These are phyloP conservation scores for Porites evermanni DNA, from an alignment of 92 coral and sea anemone genomes.

Conservation along the genomic window DNA sequence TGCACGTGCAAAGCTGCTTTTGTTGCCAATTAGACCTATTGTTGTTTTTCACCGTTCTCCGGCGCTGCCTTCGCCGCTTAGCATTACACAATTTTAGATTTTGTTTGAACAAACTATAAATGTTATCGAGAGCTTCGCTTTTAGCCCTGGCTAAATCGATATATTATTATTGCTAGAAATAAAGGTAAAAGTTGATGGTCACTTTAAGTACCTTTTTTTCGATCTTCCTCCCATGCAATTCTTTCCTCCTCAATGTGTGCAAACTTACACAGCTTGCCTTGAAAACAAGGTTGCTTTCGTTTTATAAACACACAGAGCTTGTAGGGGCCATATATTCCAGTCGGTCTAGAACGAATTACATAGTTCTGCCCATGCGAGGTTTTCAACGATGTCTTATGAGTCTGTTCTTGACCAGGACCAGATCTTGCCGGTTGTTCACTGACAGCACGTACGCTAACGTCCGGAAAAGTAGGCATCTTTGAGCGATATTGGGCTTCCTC, in stretches of 20 bases:
- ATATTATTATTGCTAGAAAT: no score
- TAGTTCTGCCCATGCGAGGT: not conserved
- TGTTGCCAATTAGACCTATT: no score
- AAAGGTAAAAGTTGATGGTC: no score
- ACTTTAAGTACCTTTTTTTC: slow-evolving; percentile 13
- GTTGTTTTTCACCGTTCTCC: no score
- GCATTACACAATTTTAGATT: no score
- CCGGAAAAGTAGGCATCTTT: not conserved
- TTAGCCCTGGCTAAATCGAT: no score
- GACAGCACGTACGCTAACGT: slow-evolving; percentile 1
- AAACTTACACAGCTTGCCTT: slow-evolving; percentile 16
- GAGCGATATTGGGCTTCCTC: not conserved
- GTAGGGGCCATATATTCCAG: not conserved
- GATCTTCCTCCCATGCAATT: slow-evolving; percentile 31
- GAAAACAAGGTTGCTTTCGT: slow-evolving; percentile 1
- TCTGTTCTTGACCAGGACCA: not conserved
- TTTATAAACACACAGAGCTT: slow-evolving; percentile 9
- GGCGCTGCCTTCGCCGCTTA: no score
- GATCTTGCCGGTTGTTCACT: not conserved
- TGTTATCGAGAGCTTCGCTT: no score
- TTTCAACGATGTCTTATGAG: not conserved
- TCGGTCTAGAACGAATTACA: slow-evolving; percentile 15
- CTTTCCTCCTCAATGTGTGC: slow-evolving; percentile 36
- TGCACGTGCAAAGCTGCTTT: no score
- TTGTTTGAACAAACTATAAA: no score